phyloP scores from a whole-genome alignment of 2,888 invertebrate species.

The Meiosimyza platycephala region DNA sequence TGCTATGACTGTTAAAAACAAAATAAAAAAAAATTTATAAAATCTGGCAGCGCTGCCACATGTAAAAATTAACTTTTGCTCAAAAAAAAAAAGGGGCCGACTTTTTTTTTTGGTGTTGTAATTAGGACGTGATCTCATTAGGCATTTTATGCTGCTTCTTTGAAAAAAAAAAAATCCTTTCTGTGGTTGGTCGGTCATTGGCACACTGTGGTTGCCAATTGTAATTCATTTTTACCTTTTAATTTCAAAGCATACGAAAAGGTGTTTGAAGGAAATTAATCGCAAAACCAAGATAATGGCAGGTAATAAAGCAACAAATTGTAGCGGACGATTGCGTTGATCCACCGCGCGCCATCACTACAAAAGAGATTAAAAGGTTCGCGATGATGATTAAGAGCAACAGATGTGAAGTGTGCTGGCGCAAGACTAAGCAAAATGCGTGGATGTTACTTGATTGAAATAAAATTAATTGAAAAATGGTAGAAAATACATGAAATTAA shows the following conservation, averaged over 20 bases:
- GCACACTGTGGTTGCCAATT: background rate
- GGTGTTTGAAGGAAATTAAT: constrained; percentile 31
- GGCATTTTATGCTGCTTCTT: background rate
- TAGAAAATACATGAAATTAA: too few relatives aligned
- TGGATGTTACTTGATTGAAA: too few relatives aligned
- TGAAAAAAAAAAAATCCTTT: too few relatives aligned
- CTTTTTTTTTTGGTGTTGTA: constrained; percentile 33
- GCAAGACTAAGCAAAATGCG: too few relatives aligned
- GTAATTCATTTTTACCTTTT: constrained; percentile 18
- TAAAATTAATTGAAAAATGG: too few relatives aligned
- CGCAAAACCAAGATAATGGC: constrained; percentile 24
- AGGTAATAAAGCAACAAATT: constrained; percentile 29
- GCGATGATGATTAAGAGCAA: too few relatives aligned
- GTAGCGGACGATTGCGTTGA: background rate
- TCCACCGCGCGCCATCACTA: too few relatives aligned
- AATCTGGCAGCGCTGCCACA: background rate
- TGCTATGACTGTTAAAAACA: background rate
- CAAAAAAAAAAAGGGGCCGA: constrained; percentile 7
- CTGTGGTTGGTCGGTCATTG: background rate
- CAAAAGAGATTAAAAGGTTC: too few relatives aligned
- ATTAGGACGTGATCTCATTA: constrained; percentile 42
- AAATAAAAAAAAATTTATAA: background rate
- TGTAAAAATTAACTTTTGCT: background rate
- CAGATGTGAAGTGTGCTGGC: too few relatives aligned
- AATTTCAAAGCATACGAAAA: constrained; percentile 22